Evolutionary conservation across 2,888 invertebrate genomes (phyloP).

Genomic region (Ormyrus labotus): DNA sequence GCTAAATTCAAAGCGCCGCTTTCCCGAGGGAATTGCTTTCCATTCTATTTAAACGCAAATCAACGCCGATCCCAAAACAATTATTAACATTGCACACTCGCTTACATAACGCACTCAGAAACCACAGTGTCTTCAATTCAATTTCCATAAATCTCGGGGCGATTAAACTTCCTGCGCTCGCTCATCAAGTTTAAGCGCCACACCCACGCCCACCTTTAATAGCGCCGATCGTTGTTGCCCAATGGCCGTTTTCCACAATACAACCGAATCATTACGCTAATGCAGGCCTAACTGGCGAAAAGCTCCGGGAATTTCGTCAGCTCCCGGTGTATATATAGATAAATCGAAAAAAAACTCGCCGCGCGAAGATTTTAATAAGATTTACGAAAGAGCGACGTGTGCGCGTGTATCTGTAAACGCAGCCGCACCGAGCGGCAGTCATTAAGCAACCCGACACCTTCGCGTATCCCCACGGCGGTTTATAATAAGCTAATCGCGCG

Average conservation of each 20-base stretch:
- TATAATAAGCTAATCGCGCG: conserved; percentile 35
- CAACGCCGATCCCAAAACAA: neutral
- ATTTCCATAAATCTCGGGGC: neutral
- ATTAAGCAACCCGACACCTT: conserved; percentile 47
- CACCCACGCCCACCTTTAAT: conserved; percentile 38
- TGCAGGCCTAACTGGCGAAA: neutral
- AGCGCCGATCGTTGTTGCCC: neutral
- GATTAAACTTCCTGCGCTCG: neutral
- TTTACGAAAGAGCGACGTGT: conserved; percentile 33
- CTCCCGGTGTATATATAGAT: neutral
- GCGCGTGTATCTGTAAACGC: neutral
- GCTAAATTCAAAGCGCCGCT: too few relatives aligned
- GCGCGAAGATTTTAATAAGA: conserved; percentile 51
- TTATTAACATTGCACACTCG: neutral
- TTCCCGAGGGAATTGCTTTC: too few relatives aligned
- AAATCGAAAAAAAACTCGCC: conserved; percentile 18
- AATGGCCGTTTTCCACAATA: neutral
- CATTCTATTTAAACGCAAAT: neutral
- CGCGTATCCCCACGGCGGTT: conserved; percentile 13
- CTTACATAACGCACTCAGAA: neutral
- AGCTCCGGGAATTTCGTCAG: conserved; percentile 4
- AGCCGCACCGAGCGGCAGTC: neutral
- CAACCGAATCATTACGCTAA: neutral
- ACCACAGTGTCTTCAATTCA: neutral
- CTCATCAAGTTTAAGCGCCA: neutral